Conservation (phyloP, 2,113 vertebrate species). For the Setophaga kirtlandii region DNA sequence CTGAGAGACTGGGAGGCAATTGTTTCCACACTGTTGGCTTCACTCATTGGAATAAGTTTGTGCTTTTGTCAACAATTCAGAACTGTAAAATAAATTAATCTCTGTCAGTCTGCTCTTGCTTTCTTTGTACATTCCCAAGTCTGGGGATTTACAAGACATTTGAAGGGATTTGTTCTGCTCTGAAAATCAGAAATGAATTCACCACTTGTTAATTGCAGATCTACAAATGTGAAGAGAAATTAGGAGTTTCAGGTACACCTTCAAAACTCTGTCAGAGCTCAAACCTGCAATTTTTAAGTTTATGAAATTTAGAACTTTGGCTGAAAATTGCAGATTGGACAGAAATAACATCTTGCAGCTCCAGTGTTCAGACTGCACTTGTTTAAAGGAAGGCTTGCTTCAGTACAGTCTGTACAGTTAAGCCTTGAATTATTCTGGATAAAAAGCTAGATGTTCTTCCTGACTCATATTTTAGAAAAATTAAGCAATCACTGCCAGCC, state of each 20-base stretch:
- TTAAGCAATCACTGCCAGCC: not conserved
- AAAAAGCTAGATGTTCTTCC: not conserved
- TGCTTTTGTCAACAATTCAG: not conserved
- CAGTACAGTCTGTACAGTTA: not conserved
- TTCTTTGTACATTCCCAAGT: not conserved
- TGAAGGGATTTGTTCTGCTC: not conserved
- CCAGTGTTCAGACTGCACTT: not conserved
- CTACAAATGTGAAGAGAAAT: not conserved
- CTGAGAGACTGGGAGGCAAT: not conserved
- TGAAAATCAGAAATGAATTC: not conserved
- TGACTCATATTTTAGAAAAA: not conserved
- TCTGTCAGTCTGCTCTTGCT: not conserved
- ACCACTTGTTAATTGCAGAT: not conserved
- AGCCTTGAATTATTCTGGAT: not conserved
- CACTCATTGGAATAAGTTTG: not conserved
- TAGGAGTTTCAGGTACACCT: not conserved
- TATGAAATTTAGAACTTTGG: not conserved
- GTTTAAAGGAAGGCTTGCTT: not conserved
- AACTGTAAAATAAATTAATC: not conserved
- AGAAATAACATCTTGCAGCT: conserved; percentile 6
- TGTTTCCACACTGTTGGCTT: not conserved
- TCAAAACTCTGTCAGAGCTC: not conserved
- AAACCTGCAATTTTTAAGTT: not conserved
- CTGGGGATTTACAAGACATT: not conserved
- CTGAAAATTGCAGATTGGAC: not conserved